Evolutionary conservation across 2,113 vertebrate genomes (phyloP).

Genomic region (Mastomys coucha): DNA sequence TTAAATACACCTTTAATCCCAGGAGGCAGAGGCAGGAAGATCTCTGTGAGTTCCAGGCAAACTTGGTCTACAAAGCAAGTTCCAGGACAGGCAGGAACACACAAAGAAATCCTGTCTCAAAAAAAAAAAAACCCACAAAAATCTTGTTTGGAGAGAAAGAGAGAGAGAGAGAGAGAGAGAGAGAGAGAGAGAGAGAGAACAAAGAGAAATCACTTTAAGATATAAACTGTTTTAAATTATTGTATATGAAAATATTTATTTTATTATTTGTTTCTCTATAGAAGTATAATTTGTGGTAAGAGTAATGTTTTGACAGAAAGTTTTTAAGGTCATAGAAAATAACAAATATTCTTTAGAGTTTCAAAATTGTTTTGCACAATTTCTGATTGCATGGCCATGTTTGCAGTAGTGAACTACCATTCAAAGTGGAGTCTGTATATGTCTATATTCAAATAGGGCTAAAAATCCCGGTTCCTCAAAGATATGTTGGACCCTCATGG

Average conservation of each 20-base stretch:
- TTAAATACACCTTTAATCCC: not conserved
- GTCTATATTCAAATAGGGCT: not conserved
- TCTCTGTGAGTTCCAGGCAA: not conserved
- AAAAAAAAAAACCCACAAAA: too few relatives aligned
- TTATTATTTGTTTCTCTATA: not conserved
- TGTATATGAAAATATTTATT: not conserved
- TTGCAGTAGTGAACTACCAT: not conserved
- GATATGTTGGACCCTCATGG: not conserved
- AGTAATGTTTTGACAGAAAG: slow-evolving; percentile 1
- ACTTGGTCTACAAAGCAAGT: not conserved
- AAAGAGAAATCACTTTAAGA: slow-evolving; percentile 23
- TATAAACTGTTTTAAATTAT: not conserved
- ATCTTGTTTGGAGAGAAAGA: not conserved
- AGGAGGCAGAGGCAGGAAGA: not conserved
- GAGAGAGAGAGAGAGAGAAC: not conserved
- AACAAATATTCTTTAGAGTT: not conserved
- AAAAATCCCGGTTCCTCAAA: not conserved
- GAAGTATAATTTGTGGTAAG: not conserved
- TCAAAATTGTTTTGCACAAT: not conserved
- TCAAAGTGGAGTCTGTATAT: not conserved
- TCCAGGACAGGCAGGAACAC: not conserved
- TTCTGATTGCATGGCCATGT: not conserved
- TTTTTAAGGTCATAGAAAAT: not conserved
- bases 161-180: too few relatives aligned
- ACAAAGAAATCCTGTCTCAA: not conserved